phyloP scores from a whole-genome alignment of 2,888 invertebrate genomes.

The Cantharis rufa region DNA sequence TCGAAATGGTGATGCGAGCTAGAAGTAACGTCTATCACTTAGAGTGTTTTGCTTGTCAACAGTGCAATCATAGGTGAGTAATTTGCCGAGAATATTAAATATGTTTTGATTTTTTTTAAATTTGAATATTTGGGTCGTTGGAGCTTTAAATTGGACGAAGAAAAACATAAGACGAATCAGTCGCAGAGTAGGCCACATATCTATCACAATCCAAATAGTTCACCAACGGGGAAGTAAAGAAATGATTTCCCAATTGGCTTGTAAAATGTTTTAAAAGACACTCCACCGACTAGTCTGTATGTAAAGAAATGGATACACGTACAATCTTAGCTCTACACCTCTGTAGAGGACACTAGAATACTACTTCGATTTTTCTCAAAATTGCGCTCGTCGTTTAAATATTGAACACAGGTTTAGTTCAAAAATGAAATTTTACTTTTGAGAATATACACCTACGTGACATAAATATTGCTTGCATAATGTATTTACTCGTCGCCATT shows the following conservation, averaged over 20 bases:
- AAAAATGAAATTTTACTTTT: constrained; percentile 44
- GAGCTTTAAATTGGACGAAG: background rate
- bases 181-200: constrained; percentile 47
- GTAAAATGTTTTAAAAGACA: constrained; percentile 57
- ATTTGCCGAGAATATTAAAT: background rate
- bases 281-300: constrained; percentile 38
- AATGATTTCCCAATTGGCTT: constrained; percentile 63
- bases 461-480: constrained; percentile 8
- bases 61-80: constrained; percentile 92
- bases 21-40: constrained; percentile 96
- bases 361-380: constrained; percentile 33
- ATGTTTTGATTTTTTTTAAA: background rate
- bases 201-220: constrained; percentile 54
- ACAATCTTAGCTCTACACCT: constrained; percentile 33
- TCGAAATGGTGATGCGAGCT: constrained; percentile 99
- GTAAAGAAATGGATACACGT: constrained; percentile 38
- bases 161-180: constrained; percentile 26
- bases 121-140: background rate
- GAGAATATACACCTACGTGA: constrained; percentile 38
- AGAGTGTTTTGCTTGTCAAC: constrained; percentile 98
- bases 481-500: background rate
- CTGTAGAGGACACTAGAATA: constrained; percentile 35
- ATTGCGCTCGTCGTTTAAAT: constrained; percentile 40
- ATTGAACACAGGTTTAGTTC: constrained; percentile 43
- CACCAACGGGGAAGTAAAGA: constrained; percentile 46